Evolutionary conservation across 2,888 invertebrate genomes (phyloP), one percentile per base, ranked within the genome.

Genomic region (Eubasilissa splendida): DNA sequence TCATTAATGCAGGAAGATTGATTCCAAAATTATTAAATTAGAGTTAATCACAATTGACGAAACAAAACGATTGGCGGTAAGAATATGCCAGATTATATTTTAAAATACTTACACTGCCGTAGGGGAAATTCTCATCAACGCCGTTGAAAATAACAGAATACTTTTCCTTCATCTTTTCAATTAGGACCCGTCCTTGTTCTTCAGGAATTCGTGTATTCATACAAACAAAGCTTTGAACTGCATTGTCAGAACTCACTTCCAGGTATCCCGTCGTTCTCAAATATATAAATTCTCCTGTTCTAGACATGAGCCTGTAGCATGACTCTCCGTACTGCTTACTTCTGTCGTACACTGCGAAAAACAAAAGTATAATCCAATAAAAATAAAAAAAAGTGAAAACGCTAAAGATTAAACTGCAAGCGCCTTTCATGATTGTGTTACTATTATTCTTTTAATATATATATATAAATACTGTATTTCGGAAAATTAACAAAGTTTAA

Each of bases 171-270:
- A 95, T 94, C 84, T 94, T 92, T 73, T 90, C 88, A 2, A 93
- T 91, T 31, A 93, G 88, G 54, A 89, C 87, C 77, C 90, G 88
- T 33, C 95, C 95, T 86, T 94, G 94, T 70, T 91, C 91, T 83
- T 93, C 92, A 79, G 91, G 91, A 31, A 94, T 90, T 80, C 93
- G 87, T 0, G 93, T 93, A 86, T 95, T 95, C 82, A 95, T 91
- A 86, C 95, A 95, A 65, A 95, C 91, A 85, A 95, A 95, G 56
- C 94, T 94, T 85, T 92, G 93, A n/a, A 94, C 93, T 63, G 91
- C 91, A 82, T 94, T 93, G 11, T 89, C 89, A 85, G 92, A 92
- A 85, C 94, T 93, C 80, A 93, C 92, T 87, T 95, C 95, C 79
- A 95, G 88, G 86, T 92, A 95, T 5, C 95, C 95, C 83, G 92